These are phyloP conservation scores for Otus scops DNA, from an alignment of 2,797 vertebrate genomes.

Conservation along the genomic window DNA sequence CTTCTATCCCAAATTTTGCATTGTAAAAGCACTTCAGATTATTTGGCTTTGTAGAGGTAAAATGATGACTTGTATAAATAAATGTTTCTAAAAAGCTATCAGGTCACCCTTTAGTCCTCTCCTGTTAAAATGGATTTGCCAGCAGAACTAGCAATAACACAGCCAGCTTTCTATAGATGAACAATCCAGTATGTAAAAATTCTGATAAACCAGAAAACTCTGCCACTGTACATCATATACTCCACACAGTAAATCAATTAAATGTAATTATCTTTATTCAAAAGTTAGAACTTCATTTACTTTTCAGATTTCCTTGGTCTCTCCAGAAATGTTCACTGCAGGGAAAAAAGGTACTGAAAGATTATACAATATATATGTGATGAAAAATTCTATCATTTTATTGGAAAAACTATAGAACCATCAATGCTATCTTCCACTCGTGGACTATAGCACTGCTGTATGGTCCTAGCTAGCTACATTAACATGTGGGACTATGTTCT, in stretches of 20 bases:
- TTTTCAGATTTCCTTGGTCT: not conserved
- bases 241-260: not conserved
- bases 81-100: conserved; percentile 1
- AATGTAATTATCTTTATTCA: not conserved
- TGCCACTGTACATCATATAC: not conserved
- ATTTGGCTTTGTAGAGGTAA: not conserved
- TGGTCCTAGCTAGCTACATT: not conserved
- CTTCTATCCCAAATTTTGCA: not conserved
- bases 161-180: not conserved
- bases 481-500: not conserved
- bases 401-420: not conserved
- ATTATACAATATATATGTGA: not conserved
- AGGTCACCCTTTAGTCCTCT: not conserved
- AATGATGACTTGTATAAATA: conserved; percentile 18
- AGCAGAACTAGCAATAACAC: not conserved
- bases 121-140: not conserved
- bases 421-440: not conserved
- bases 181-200: not conserved
- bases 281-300: not conserved
- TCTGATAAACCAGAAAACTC: not conserved
- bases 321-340: not conserved
- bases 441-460: not conserved
- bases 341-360: not conserved
- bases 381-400: not conserved
- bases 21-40: not conserved